Evolutionary conservation across 2,113 vertebrate genomes (phyloP).

Genomic region (Melospiza georgiana): DNA sequence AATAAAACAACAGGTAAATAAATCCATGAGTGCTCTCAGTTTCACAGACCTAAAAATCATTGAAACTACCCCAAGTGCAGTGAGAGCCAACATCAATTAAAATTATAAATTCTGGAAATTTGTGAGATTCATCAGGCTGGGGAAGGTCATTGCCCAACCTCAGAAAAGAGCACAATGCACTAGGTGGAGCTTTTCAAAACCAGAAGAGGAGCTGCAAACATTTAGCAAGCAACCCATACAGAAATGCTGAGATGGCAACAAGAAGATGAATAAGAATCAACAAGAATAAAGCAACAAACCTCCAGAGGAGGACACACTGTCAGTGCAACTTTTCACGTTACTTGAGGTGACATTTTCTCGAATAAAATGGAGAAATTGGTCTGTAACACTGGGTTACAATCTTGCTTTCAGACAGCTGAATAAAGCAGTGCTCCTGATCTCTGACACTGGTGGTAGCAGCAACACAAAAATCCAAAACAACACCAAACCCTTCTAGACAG

Average conservation of each 20-base stretch:
- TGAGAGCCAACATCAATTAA: rapidly evolving
- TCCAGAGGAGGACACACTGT: neutral
- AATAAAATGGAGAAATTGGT: neutral
- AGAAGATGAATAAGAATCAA: neutral
- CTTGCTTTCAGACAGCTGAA: neutral
- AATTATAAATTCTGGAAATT: neutral
- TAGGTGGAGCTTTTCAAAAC: neutral
- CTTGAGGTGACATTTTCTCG: rapidly evolving
- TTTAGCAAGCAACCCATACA: neutral
- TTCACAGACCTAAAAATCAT: neutral
- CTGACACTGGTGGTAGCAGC: neutral
- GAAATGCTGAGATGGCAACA: neutral
- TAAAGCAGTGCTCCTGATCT: neutral
- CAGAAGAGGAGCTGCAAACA: neutral
- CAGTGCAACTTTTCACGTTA: neutral
- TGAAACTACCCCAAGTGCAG: neutral
- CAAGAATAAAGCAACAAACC: neutral
- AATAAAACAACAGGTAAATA: neutral
- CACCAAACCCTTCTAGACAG: neutral
- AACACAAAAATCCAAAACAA: neutral
- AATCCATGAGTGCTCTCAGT: rapidly evolving
- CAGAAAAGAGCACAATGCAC: neutral
- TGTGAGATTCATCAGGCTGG: neutral
- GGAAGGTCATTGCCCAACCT: neutral
- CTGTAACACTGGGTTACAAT: neutral